phyloP scores from a whole-genome alignment of 1,140 invertebrate genomes.

The Cepaea nemoralis region DNA sequence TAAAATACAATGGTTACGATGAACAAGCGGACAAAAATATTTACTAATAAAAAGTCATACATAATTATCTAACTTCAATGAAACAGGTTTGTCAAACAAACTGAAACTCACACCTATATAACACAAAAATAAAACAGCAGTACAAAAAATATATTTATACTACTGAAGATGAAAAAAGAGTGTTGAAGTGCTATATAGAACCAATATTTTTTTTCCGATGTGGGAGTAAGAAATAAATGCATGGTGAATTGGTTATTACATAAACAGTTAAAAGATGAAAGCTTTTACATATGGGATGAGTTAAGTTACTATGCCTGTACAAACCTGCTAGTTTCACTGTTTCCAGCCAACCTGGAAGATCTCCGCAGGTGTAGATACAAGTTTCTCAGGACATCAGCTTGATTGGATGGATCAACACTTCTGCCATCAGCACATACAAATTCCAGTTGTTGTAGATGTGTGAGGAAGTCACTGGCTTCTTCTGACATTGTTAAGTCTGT shows the following conservation, averaged over 20 bases:
- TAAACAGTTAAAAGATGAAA: background rate
- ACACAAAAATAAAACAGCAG: background rate
- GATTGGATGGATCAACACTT: background rate
- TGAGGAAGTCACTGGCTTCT: background rate
- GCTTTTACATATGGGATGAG: background rate
- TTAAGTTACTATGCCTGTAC: background rate
- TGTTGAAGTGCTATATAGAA: no score
- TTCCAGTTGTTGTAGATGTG: slow-evolving; percentile 1
- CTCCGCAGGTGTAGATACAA: background rate
- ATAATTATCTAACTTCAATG: no score
- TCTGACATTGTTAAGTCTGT: background rate
- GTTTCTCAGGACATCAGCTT: background rate
- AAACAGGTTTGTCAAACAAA: no score
- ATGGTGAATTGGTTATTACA: no score
- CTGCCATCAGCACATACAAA: background rate
- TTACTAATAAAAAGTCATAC: no score
- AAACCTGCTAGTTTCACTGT: background rate
- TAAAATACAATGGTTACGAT: no score
- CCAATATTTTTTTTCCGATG: no score
- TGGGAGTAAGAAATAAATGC: no score
- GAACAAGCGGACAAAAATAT: no score
- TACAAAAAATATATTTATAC: background rate
- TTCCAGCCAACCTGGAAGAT: background rate
- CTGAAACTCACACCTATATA: background rate
- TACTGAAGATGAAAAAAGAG: background rate